Conservation (phyloP, 1,140 invertebrate genomes). For the Potamilus streckersoni region DNA sequence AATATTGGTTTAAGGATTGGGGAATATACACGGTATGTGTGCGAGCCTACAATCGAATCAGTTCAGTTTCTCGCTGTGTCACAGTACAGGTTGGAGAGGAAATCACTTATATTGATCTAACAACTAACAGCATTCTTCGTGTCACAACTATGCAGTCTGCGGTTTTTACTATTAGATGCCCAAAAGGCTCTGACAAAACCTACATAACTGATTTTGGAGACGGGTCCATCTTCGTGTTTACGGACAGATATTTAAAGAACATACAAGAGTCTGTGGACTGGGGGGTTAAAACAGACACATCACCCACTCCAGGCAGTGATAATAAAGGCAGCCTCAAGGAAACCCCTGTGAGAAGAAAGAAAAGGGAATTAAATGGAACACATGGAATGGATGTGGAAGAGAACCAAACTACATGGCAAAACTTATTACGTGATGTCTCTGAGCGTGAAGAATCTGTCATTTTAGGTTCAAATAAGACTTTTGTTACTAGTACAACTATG, state of each 20-base stretch:
- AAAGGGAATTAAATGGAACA: no score
- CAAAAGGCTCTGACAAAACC: slow-evolving; percentile 54
- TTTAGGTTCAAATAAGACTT: neutral
- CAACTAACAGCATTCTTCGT: slow-evolving; percentile 38
- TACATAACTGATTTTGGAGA: slow-evolving; percentile 58
- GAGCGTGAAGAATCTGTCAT: no score
- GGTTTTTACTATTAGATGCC: slow-evolving; percentile 41
- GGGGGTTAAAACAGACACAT: slow-evolving; percentile 1
- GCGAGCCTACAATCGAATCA: slow-evolving; percentile 56
- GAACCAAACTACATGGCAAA: no score
- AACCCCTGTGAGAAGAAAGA: no score
- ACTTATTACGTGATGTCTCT: no score
- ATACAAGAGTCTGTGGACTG: slow-evolving; percentile 15
- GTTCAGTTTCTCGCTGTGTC: slow-evolving; percentile 36
- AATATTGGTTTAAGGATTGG: slow-evolving; percentile 53
- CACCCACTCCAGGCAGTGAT: no score
- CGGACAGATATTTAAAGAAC: slow-evolving; percentile 31
- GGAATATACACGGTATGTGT: slow-evolving; percentile 59
- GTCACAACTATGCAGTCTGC: slow-evolving; percentile 33
- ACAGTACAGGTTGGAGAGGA: slow-evolving; percentile 59
- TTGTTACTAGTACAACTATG: neutral
- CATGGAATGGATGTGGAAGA: no score
- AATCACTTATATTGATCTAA: slow-evolving; percentile 59
- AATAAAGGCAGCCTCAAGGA: no score
- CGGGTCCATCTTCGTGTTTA: slow-evolving; percentile 42